Conservation (phyloP, 2,113 vertebrate species). For the Anhinga anhinga region DNA sequence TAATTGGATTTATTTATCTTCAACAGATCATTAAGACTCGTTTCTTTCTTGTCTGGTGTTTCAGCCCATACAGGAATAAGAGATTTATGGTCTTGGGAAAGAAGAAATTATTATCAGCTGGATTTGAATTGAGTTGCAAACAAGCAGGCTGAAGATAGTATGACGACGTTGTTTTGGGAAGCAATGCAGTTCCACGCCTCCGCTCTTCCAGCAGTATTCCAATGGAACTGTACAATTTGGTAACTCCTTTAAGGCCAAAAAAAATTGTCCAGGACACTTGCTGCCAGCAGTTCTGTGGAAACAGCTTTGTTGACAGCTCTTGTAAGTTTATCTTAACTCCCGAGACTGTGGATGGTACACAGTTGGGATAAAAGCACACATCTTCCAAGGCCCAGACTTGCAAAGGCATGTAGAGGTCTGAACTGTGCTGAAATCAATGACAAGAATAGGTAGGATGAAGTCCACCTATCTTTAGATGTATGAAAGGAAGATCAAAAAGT, state of each 20-base stretch:
- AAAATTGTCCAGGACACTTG: not conserved
- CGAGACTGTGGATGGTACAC: not conserved
- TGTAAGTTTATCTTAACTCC: not conserved
- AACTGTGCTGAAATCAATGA: not conserved
- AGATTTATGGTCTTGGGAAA: not conserved
- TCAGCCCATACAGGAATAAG: not conserved
- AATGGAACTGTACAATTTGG: not conserved
- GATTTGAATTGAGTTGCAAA: not conserved
- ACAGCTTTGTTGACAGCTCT: not conserved
- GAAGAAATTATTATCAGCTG: not conserved
- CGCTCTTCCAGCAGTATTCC: not conserved
- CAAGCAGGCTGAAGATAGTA: not conserved
- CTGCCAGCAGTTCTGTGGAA: not conserved
- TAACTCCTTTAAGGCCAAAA: not conserved
- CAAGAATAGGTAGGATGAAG: not conserved
- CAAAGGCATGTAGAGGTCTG: not conserved
- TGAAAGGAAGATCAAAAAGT: not conserved
- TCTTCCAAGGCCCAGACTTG: not conserved
- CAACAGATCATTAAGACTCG: not conserved
- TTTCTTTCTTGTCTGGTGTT: not conserved
- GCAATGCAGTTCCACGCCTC: not conserved
- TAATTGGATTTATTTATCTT: not conserved
- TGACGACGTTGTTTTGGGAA: not conserved
- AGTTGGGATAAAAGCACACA: not conserved
- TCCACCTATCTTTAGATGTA: fast-evolving